Conservation (phyloP, 1,140 invertebrate genomes). For the Drusus annulatus region DNA sequence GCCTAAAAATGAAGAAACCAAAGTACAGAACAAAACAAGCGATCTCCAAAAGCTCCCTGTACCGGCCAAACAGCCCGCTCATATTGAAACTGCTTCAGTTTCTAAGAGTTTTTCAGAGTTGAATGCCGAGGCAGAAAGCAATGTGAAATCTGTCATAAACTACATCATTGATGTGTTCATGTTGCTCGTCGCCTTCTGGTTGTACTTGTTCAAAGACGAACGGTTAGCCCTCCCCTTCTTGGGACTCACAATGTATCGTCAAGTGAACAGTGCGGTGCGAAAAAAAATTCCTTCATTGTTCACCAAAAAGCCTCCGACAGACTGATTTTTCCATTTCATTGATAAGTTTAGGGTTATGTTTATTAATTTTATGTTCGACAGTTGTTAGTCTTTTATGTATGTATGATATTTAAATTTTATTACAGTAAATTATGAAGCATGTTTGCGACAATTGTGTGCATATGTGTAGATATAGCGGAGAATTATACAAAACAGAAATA, state of each 20-base stretch:
- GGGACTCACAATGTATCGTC: conserved; percentile 81
- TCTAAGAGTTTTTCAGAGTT: conserved; percentile 70
- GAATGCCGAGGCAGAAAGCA: conserved; percentile 75
- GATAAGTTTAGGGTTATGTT: conserved; percentile 15
- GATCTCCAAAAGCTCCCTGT: conserved; percentile 59
- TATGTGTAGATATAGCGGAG: too few relatives aligned
- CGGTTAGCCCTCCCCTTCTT: conserved; percentile 83
- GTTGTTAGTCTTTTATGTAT: too few relatives aligned
- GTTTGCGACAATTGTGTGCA: too few relatives aligned
- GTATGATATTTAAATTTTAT: too few relatives aligned
- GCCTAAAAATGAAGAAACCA: conserved; percentile 48
- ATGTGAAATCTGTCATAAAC: conserved; percentile 77
- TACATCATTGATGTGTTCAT: conserved; percentile 81
- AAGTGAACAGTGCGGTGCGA: conserved; percentile 76
- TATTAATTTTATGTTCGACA: too few relatives aligned
- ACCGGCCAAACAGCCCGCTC: conserved; percentile 63
- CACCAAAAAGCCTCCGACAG: conserved; percentile 45
- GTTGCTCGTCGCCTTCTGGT: conserved; percentile 80
- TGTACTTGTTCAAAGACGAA: conserved; percentile 86
- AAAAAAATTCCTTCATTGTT: conserved; percentile 68
- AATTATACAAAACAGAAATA: too few relatives aligned
- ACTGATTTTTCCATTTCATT: conserved; percentile 52
- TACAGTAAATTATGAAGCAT: too few relatives aligned
- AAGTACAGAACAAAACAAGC: conserved; percentile 61
- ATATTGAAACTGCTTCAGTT: conserved; percentile 67